phyloP scores from a whole-genome alignment of 2,888 invertebrate species.

The Morpho deidamia region DNA sequence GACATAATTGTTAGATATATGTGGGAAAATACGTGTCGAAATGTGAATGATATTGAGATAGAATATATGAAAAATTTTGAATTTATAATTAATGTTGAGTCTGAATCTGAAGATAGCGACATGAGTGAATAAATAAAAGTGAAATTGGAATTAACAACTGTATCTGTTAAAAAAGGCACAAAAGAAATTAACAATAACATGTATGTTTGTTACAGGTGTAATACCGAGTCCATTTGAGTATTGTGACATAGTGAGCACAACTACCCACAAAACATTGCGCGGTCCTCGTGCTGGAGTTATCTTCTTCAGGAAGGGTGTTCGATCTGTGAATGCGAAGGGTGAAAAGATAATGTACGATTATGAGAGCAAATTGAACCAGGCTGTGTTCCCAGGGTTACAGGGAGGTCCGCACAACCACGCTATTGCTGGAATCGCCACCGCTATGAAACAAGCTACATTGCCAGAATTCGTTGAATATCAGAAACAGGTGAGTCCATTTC shows the following conservation, averaged over 20 bases:
- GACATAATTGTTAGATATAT: too few species aligned
- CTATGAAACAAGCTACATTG: constrained; percentile 92
- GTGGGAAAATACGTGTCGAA: too few species aligned
- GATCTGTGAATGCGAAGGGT: constrained; percentile 87
- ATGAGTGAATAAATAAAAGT: too few species aligned
- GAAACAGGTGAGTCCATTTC: constrained; percentile 78
- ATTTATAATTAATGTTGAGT: too few species aligned
- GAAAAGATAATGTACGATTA: constrained; percentile 91
- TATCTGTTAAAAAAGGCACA: too few species aligned
- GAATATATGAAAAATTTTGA: too few species aligned
- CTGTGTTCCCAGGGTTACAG: constrained; percentile 96
- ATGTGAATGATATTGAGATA: too few species aligned
- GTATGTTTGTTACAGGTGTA: constrained; percentile 80
- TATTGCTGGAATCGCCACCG: constrained; percentile 96
- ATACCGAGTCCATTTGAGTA: constrained; percentile 94
- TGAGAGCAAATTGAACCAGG: constrained; percentile 91
- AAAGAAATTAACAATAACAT: too few species aligned
- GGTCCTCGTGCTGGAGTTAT: constrained; percentile 94
- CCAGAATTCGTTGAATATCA: constrained; percentile 92
- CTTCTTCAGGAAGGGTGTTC: constrained; percentile 94
- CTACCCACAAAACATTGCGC: constrained; percentile 96
- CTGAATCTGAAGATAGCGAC: too few species aligned
- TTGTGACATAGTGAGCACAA: constrained; percentile 95
- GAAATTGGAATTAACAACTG: too few species aligned
- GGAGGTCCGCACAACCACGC: constrained; percentile 98